Percentiles rank a stretch among this genome's conserved stretches.
Evolutionary conservation across 2,797 vertebrate species (phyloP).

Genomic region (Molothrus aeneus): DNA sequence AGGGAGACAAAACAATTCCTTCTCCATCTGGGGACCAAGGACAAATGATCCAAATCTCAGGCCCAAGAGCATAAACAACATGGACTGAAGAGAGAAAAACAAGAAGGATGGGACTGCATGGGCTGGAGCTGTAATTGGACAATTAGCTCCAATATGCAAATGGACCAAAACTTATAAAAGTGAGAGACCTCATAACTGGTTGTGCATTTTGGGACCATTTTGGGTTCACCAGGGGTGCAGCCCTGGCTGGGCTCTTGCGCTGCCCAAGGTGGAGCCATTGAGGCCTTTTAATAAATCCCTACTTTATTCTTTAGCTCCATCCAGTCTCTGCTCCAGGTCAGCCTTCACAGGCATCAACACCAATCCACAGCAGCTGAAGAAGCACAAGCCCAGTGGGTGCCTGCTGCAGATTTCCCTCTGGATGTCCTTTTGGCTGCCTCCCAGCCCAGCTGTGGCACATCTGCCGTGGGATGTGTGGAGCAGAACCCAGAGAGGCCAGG

Average conservation of each 20-base stretch:
- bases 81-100: neutral
- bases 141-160: neutral
- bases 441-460: neutral
- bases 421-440: neutral
- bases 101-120: neutral
- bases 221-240: neutral
- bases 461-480: neutral
- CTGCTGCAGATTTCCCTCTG: neutral
- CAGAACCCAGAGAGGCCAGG: neutral
- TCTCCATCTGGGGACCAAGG: neutral
- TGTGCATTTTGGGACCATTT: neutral
- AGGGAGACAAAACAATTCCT: neutral
- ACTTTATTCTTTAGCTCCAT: neutral
- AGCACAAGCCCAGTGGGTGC: neutral
- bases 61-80: neutral
- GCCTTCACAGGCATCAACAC: neutral
- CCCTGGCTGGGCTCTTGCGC: neutral
- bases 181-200: too few relatives aligned
- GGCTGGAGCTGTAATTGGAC: neutral
- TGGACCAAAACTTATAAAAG: neutral
- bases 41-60: neutral
- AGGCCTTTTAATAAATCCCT: neutral
- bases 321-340: neutral
- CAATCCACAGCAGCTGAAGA: neutral
- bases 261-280: neutral